These are phyloP conservation scores for Seriola dumerili DNA, from an alignment of 2,113 vertebrate species.

Conservation along the genomic window DNA sequence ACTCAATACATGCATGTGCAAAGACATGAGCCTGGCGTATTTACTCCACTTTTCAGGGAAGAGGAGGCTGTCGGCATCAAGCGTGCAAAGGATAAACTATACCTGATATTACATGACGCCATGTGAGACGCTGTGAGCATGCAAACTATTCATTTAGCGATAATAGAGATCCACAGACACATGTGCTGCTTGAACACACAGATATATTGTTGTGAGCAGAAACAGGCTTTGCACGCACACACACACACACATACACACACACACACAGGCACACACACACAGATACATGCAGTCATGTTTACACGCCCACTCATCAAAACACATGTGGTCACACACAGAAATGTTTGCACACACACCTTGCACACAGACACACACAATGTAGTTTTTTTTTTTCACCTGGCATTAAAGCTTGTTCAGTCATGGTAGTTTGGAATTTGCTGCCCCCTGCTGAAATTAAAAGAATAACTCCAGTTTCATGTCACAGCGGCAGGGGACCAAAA, in stretches of 20 bases:
- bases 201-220: background rate
- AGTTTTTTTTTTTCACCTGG: conserved; percentile 13
- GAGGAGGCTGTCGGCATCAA: conserved; percentile 2
- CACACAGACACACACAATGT: background rate
- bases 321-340: background rate
- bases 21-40: background rate
- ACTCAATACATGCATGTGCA: conserved; percentile 10
- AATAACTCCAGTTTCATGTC: conserved; percentile 37
- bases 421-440: conserved; percentile 73
- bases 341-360: background rate
- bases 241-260: background rate
- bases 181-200: background rate
- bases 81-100: background rate
- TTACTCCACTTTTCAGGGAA: background rate
- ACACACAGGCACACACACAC: conserved; percentile 16
- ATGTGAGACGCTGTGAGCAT: conserved; percentile 17
- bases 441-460: conserved; percentile 75
- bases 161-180: conserved; percentile 7
- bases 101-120: conserved; percentile 23
- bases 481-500: conserved; percentile 18
- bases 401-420: conserved; percentile 29
- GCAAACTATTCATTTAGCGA: conserved; percentile 3
- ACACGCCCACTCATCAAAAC: background rate
- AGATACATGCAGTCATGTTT: background rate
- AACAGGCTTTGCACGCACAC: background rate